Evolutionary conservation across 2,113 vertebrate species (phyloP).

Genomic region (Cariama cristata): DNA sequence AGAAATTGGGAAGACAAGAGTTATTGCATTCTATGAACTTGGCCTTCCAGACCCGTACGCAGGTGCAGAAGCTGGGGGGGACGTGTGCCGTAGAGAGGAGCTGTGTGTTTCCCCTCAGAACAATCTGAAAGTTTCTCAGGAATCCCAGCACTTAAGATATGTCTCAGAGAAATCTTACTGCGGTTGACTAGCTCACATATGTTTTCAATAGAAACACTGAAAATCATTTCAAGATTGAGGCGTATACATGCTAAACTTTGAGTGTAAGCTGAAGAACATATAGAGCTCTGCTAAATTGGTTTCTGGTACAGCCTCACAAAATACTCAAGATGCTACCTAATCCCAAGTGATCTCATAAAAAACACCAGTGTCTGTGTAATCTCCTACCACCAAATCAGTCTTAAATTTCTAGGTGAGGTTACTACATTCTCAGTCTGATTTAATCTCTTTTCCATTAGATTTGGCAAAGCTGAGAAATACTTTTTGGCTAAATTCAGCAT

Average conservation of each 20-base stretch:
- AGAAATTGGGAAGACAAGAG: background rate
- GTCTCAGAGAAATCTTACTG: background rate
- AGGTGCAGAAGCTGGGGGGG: background rate
- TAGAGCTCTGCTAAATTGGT: background rate
- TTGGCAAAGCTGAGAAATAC: background rate
- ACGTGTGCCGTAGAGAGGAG: fast-evolving
- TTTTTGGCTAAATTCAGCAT: background rate
- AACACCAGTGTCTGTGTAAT: background rate
- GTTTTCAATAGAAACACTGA: conserved; percentile 31
- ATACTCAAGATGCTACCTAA: background rate
- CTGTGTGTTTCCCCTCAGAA: background rate
- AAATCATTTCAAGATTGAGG: conserved; percentile 1
- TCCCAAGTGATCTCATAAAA: background rate
- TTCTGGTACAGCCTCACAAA: conserved; percentile 6
- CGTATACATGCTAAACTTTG: background rate
- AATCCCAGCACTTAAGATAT: background rate
- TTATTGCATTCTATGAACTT: background rate
- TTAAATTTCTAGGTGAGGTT: conserved; percentile 6
- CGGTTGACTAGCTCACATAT: background rate
- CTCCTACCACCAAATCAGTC: background rate
- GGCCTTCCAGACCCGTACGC: background rate
- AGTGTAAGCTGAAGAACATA: background rate
- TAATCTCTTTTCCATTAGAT: background rate
- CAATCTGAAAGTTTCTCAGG: background rate
- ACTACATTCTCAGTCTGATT: background rate